Conservation (phyloP, 2,888 invertebrate genomes). For the Latrodectus hesperus region DNA sequence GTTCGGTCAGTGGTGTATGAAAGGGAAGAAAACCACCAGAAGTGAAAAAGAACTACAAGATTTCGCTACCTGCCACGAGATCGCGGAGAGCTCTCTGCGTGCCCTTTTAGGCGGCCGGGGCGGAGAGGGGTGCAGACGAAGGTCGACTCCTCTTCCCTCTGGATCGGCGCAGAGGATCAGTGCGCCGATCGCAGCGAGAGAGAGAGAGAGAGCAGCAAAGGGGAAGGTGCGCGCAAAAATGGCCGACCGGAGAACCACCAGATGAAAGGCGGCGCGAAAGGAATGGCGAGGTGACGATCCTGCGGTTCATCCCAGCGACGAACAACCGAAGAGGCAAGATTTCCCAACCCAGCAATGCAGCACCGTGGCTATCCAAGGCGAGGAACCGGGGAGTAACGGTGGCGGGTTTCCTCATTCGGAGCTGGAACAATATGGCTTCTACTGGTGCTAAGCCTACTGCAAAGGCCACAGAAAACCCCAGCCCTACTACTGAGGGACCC, state of each 20-base stretch:
- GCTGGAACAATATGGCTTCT: constrained; percentile 71
- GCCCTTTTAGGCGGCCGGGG: not conserved
- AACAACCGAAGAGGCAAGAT: not conserved
- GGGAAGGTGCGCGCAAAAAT: constrained; percentile 47
- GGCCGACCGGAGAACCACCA: constrained; percentile 37
- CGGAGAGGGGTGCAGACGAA: constrained; percentile 16
- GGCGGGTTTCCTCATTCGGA: constrained; percentile 65
- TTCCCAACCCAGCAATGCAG: constrained; percentile 8
- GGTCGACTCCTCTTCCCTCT: constrained; percentile 19
- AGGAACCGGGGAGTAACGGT: constrained; percentile 47
- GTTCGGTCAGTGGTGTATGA: too few relatives aligned
- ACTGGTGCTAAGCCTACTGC: constrained; percentile 70
- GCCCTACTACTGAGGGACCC: constrained; percentile 70
- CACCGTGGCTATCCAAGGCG: constrained; percentile 5
- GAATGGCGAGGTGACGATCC: constrained; percentile 38
- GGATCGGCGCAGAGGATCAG: constrained; percentile 42
- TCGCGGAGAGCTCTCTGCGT: not conserved
- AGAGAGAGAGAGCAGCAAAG: constrained; percentile 12
- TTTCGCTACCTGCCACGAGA: not conserved
- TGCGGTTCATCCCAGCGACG: constrained; percentile 7
- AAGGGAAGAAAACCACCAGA: too few relatives aligned
- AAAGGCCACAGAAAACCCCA: constrained; percentile 62
- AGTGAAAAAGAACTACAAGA: too few relatives aligned
- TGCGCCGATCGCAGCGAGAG: constrained; percentile 49
- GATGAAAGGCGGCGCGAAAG: constrained; percentile 24